Base-by-base conservation (phyloP, 2,113 vertebrate species). In the Rhynchomys soricoides region DNA sequence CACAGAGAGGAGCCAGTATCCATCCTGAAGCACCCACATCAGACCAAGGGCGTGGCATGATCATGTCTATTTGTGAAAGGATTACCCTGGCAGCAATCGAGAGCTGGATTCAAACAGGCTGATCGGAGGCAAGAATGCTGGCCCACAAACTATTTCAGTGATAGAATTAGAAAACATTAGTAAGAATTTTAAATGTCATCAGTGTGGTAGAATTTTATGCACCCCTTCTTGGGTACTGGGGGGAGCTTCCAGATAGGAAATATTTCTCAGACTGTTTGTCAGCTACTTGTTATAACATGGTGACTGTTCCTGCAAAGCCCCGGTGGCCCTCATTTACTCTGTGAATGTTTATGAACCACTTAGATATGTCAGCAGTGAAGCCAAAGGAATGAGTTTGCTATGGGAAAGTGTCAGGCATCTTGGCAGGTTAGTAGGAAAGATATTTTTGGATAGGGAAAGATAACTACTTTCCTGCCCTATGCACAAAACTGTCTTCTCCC, bases 131-230 rank as follows among this genome's bases (percentile, higher is more conserved):
- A 81, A 93, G 66, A 71, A 83, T 59, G 40, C 66, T 86, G 40
- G 37, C 62, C 93, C 74, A 78, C 48, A 93, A 82, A 68, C 10
- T 5, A 57, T 91, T 94, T 91, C 29, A 89, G 31, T 55, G 79
- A 57, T n/a, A 37, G 11, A 40, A 34, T 48, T 64, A 66, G 22
- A 73, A 90, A 82, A 19, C 5, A 48, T 40, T 87, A 86, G 77
- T 68, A 90, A 93, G 85, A 90, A 85, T 83, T 93, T 93, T 87
- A 85, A 83, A 90, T 87, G 34, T 92, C 88, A 86, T 57, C 50
- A 71, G 21, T 45, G 66, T 45, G 34, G 70, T 93, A 19, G 74
- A 45, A 95, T 83, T 89, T 92, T 91, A 21, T 13, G 74, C 86
- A n/a, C 22, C 59, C 13, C 57, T 59, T 21, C 59, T 34, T 62